Evolutionary conservation across 2,113 vertebrate genomes (phyloP), one percentile per base, ranked within the genome.

Genomic region (Odontophorus gujanensis): DNA sequence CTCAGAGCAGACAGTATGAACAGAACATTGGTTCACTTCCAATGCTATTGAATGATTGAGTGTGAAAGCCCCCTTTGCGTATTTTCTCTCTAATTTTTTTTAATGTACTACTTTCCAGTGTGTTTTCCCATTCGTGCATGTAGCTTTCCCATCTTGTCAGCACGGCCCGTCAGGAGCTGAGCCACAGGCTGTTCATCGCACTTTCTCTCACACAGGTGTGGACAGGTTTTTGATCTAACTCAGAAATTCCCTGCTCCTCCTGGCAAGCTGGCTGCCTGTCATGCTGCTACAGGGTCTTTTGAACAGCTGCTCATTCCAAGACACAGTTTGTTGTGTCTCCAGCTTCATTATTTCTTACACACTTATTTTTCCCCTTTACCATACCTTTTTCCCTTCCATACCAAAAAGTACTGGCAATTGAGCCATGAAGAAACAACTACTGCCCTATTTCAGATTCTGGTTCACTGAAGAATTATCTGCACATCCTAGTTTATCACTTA

Each of bases 21-120:
- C 68, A 96, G 89, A 95, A 92, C 43, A 69, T 84, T 94, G 89
- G 59, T 94, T 95, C 51, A 24, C 51, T 90, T 96, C 91, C 95
- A 96, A 7, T 40, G 34, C 69, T 81, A 63, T 68, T 92, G 87
- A 95, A 80, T 81, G 77, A 95, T 73, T 89, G 93, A 92, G 71
- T 90, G 89, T 74, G 78, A 94, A 95, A 92, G 78, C 28, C 26
- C 78, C 38, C 53, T 95, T 81, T 69, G 73, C 86, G 66, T 76
- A 83, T 90, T 93, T 96, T 91, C 53, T 48, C 45, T 34, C 25
- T 4, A 22, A 6, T 57, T 72, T 53, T 84, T 75, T 53, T 38
- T 42, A 59, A 85, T 19, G 61, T 38, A 73, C 71, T 65, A 11
- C 50, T 94, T 91, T 77, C 67, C 90, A 95, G 83, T 93, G 85